A percentile compares a stretch with the other conserved stretches of the same genome.
phyloP scores from a whole-genome alignment of 2,888 invertebrate species.

The Apeira syringaria region DNA sequence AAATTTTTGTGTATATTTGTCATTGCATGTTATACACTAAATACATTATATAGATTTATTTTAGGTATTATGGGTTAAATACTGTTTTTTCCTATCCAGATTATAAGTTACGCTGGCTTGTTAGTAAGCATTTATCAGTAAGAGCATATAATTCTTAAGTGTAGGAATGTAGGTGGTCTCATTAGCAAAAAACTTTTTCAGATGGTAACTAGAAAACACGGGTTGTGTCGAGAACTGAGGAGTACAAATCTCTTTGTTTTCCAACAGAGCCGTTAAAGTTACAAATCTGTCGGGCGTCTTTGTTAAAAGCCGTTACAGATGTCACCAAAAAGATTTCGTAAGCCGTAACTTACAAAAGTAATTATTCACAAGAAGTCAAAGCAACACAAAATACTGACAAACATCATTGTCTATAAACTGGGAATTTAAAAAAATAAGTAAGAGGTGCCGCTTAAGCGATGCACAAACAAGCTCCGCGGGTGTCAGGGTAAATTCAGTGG shows the following conservation, averaged over 20 bases:
- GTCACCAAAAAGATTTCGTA: slow-evolving; percentile 7
- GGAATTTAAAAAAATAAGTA: slow-evolving; percentile 37
- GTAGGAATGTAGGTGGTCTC: no score
- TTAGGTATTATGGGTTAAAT: no score
- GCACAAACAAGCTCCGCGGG: slow-evolving; percentile 57
- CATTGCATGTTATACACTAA: no score
- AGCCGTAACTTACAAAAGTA: slow-evolving; percentile 20
- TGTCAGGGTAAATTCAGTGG: slow-evolving; percentile 50
- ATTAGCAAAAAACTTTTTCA: no score
- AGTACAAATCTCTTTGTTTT: background rate
- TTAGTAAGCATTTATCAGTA: no score
- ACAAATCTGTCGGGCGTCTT: background rate
- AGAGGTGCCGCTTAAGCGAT: slow-evolving; percentile 46
- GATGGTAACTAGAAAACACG: no score
- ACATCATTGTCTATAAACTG: slow-evolving; percentile 33
- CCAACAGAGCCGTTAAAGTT: background rate
- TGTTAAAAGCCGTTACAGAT: background rate
- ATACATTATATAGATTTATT: no score
- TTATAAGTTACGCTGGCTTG: no score
- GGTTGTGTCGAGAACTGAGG: no score
- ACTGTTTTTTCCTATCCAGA: no score
- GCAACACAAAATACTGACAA: slow-evolving; percentile 23
- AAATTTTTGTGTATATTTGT: background rate
- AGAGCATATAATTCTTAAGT: no score
- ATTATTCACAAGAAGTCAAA: slow-evolving; percentile 25